phyloP scores from a whole-genome alignment of 2,113 vertebrate species.

The Alligator mississippiensis region DNA sequence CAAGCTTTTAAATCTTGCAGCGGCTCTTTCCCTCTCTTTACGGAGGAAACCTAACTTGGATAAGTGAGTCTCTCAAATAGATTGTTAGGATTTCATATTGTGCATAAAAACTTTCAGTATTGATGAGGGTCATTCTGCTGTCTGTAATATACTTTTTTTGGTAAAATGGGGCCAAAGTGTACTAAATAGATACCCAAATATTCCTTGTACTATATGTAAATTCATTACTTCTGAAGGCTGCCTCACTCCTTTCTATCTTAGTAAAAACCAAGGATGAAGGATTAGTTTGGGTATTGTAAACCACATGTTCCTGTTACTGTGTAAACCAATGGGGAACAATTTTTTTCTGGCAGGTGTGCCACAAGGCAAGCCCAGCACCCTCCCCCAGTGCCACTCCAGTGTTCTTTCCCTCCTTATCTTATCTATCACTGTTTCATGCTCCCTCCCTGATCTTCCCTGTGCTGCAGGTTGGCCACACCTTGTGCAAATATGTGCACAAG shows the following conservation, averaged over 20 bases:
- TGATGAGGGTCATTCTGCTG: not conserved
- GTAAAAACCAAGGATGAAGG: not conserved
- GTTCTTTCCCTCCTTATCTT: too few relatives aligned
- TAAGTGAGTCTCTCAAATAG: not conserved
- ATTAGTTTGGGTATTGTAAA: not conserved
- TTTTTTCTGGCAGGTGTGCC: too few relatives aligned
- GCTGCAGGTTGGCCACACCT: too few relatives aligned
- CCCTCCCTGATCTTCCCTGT: too few relatives aligned
- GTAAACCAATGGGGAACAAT: not conserved
- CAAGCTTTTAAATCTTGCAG: not conserved
- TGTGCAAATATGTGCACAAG: not conserved
- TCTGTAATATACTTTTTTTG: not conserved
- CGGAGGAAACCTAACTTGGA: not conserved
- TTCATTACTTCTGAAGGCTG: not conserved
- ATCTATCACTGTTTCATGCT: too few relatives aligned
- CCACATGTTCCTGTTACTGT: not conserved
- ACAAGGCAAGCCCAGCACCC: too few relatives aligned
- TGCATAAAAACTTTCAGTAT: not conserved
- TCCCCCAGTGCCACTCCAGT: too few relatives aligned
- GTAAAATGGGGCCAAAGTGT: not conserved
- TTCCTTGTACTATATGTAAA: not conserved
- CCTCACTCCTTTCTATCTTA: not conserved
- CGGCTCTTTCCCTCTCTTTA: not conserved
- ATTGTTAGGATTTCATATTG: not conserved
- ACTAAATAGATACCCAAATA: not conserved